phyloP scores from a whole-genome alignment of 2,113 vertebrate species.

The Todiramphus saurophagus region DNA sequence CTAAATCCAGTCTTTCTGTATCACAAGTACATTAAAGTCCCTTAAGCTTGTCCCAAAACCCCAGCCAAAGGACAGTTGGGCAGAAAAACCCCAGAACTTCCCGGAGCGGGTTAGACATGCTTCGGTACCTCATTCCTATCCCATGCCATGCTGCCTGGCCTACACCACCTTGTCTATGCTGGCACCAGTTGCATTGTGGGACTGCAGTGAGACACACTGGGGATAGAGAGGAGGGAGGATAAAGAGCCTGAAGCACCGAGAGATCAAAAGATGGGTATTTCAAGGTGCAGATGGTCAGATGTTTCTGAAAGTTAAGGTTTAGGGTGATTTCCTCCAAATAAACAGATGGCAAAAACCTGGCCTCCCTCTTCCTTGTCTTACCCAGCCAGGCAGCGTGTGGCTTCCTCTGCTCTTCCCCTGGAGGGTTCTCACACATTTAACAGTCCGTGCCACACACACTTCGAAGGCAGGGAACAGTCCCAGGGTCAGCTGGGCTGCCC shows the following conservation, averaged over 20 bases:
- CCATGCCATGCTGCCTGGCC: neutral
- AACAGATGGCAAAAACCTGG: neutral
- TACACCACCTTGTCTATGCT: neutral
- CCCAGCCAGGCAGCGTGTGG: neutral
- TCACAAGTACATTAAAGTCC: neutral
- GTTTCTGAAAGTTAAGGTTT: neutral
- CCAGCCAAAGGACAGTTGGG: neutral
- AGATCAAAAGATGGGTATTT: neutral
- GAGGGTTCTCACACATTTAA: neutral
- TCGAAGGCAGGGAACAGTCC: neutral
- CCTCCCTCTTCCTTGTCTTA: neutral
- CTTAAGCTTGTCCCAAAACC: neutral
- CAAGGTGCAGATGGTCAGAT: neutral
- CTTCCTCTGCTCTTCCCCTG: neutral
- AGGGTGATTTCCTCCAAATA: neutral
- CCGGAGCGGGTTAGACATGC: accelerated
- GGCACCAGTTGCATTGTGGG: neutral
- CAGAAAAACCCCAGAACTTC: neutral
- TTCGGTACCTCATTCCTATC: neutral
- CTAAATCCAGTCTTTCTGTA: neutral
- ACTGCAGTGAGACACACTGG: accelerated
- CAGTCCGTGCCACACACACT: neutral
- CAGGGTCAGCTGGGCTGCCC: neutral
- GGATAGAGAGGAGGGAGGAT: neutral
- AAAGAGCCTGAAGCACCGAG: neutral